Base-by-base conservation (phyloP, 2,888 invertebrate species). In the Phaonia tiefii region DNA sequence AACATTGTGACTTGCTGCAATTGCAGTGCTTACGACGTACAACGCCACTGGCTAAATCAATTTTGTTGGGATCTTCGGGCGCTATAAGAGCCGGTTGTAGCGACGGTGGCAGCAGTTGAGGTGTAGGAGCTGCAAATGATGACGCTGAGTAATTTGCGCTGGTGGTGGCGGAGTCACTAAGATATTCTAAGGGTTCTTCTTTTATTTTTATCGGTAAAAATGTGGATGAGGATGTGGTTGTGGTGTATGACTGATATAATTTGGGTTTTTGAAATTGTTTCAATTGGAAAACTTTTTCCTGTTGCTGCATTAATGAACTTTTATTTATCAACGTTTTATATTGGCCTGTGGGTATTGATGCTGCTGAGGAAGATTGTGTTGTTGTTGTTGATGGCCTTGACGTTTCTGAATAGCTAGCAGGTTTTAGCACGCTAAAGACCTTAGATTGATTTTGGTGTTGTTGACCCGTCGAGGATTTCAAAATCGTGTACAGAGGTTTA, bases 1-100 rank as follows among this genome's bases (percentile, higher is more conserved):
- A 93, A 89, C 99, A 99, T 90, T 98, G 98, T 1, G 99, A 99
- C 91, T 99, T 99, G 37, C 98, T 99, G 91, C 99, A 99, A 91
- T 99, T 99, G 91, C 99, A 99, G 10, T 99, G 98, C 90, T 99
- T 99, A 58, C 97, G 92, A 0, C 96, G 85, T 15, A 87, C 85
- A n/a, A n/a, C n/a, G 8, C 83, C 84, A 84, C 84, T 66, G 84
- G 80, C 79, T 31, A 83, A 54, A 49, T 84, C 84, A 10, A 72
- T 46, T 31, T 77, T 60, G 22, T 20, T 51, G 7, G 22, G 11
- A 15, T 80, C 76, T 2, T 37, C 46, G 17, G 67, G 26, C 37
- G 60, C 39, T 22, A 10, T 22, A 2, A 22, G 10, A 22, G 60
- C 13, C 2, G 60, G 8, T 2, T 37, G 10, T 13, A 20, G 7